Evolutionary conservation across 2,113 vertebrate genomes (phyloP).

Genomic region (Pyxicephalus adspersus): DNA sequence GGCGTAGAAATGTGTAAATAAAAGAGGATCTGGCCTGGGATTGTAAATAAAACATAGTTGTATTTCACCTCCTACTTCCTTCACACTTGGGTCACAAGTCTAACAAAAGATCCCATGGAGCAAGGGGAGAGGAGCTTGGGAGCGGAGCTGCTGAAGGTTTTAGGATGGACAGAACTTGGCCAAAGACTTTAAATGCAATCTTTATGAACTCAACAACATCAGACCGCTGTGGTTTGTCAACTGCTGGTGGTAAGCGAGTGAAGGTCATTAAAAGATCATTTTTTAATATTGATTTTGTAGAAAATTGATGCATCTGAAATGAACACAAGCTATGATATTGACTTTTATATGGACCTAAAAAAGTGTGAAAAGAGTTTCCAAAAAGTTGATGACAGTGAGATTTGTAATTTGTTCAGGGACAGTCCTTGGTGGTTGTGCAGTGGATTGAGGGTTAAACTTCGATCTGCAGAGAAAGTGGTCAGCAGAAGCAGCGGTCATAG

Average conservation of each 20-base stretch:
- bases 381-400: too few relatives aligned
- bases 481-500: background rate
- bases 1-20: slow-evolving; percentile 22
- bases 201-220: slow-evolving; percentile 17
- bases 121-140: background rate
- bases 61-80: slow-evolving; percentile 44
- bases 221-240: slow-evolving; percentile 1
- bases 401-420: too few relatives aligned
- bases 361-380: too few relatives aligned
- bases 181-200: slow-evolving; percentile 1
- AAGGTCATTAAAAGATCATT: slow-evolving; percentile 31
- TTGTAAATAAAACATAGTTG: slow-evolving; percentile 36
- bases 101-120: slow-evolving; percentile 37
- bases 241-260: slow-evolving; percentile 24
- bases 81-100: slow-evolving; percentile 44
- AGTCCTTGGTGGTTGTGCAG: too few relatives aligned
- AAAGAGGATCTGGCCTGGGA: slow-evolving; percentile 1
- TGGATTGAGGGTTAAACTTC: background rate
- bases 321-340: background rate
- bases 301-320: slow-evolving; percentile 16
- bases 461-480: background rate
- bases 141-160: background rate
- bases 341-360: too few relatives aligned
- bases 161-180: background rate
- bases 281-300: slow-evolving; percentile 36